phyloP scores from a whole-genome alignment of 2,113 vertebrate genomes.

The Acinonyx jubatus region DNA sequence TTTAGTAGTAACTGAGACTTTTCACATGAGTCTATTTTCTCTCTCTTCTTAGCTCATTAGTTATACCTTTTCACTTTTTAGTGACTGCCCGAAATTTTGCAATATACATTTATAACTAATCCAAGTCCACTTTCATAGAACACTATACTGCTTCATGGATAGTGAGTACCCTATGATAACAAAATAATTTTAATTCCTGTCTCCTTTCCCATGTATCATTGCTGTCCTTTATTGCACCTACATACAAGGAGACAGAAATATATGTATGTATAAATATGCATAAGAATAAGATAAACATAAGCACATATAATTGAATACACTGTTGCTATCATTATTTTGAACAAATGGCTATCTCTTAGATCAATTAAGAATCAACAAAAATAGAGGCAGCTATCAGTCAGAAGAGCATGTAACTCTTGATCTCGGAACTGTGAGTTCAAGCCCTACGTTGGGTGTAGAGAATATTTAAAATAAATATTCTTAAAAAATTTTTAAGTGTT shows the following conservation, averaged over 20 bases:
- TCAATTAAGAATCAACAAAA: not conserved
- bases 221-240: not conserved
- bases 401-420: too few relatives aligned
- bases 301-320: not conserved
- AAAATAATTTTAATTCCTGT: not conserved
- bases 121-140: not conserved
- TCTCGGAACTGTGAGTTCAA: too few relatives aligned
- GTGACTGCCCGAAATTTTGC: not conserved
- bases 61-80: not conserved
- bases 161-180: not conserved
- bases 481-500: not conserved
- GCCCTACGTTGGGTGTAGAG: too few relatives aligned
- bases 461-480: too few relatives aligned
- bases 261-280: not conserved
- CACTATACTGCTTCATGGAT: not conserved
- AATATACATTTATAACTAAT: not conserved
- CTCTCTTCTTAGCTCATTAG: not conserved
- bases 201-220: not conserved
- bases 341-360: not conserved
- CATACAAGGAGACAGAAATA: not conserved
- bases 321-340: not conserved
- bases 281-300: not conserved
- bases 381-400: too few relatives aligned
- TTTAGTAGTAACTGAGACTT: not conserved
- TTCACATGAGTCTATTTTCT: not conserved